Percentiles rank a stretch among this genome's conserved stretches.
Conservation (phyloP, 2,797 vertebrate species). For the Myotis vivesi region DNA sequence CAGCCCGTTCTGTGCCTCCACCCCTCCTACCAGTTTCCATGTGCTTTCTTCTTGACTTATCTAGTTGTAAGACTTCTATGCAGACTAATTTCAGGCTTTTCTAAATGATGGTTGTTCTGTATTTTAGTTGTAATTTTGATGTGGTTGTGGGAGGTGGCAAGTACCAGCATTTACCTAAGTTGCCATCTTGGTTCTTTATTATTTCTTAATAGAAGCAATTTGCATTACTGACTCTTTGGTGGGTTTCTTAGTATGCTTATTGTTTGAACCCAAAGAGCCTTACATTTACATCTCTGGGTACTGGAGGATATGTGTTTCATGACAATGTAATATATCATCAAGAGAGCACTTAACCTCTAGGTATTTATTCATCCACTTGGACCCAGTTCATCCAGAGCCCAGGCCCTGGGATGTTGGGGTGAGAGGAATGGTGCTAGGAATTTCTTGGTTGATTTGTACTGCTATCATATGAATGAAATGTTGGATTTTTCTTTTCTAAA, state of each 20-base stretch:
- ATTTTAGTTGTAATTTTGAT: too few relatives aligned
- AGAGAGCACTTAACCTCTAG: neutral
- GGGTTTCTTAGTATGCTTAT: neutral
- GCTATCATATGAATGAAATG: neutral
- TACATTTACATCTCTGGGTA: neutral
- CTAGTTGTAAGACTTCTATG: too few relatives aligned
- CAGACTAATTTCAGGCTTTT: too few relatives aligned
- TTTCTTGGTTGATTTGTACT: slow-evolving; percentile 35
- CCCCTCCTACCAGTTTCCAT: too few relatives aligned
- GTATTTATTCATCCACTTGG: neutral
- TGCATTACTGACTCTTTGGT: neutral
- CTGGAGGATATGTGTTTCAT: neutral
- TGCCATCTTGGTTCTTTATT: neutral
- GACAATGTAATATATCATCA: neutral
- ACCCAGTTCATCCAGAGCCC: neutral
- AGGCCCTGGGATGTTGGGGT: neutral
- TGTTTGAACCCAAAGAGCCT: neutral
- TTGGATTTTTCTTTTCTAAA: neutral
- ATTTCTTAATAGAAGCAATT: slow-evolving; percentile 11
- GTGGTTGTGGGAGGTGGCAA: too few relatives aligned
- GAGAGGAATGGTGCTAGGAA: neutral
- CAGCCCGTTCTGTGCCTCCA: too few relatives aligned
- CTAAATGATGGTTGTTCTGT: too few relatives aligned
- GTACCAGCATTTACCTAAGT: too few relatives aligned
- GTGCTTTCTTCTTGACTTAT: too few relatives aligned